Conservation (phyloP, 2,797 vertebrate species). For the Delichon dasypus region DNA sequence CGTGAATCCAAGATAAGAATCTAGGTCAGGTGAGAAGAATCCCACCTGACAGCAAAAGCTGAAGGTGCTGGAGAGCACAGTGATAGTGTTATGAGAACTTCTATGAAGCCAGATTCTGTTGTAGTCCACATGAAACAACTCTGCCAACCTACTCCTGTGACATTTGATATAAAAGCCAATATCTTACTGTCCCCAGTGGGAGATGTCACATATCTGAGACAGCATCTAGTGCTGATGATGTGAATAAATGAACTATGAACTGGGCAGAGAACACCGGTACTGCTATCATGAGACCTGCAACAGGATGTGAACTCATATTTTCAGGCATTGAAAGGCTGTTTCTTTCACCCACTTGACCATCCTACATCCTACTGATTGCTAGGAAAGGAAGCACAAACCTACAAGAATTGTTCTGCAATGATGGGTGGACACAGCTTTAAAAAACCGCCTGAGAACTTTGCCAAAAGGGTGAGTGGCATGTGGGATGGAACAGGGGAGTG, state of each 20-base stretch:
- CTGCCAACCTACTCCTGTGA: neutral
- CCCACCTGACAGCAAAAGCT: neutral
- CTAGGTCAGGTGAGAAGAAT: neutral
- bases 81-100: neutral
- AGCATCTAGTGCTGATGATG: conserved; percentile 21
- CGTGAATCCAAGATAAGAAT: neutral
- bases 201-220: conserved; percentile 5
- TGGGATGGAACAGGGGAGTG: no score
- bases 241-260: conserved; percentile 18
- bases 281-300: neutral
- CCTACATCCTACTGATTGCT: conserved; percentile 5
- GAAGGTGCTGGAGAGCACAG: neutral
- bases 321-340: conserved; percentile 1
- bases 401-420: neutral
- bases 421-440: conserved; percentile 29
- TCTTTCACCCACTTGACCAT: neutral
- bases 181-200: neutral
- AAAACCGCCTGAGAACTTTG: conserved; percentile 40
- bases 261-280: neutral
- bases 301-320: conserved; percentile 46
- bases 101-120: neutral
- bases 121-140: neutral
- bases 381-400: conserved; percentile 32
- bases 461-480: neutral
- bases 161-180: neutral